These are phyloP conservation scores for Agrochola macilenta DNA, from an alignment of 2,888 invertebrate species.

Conservation along the genomic window DNA sequence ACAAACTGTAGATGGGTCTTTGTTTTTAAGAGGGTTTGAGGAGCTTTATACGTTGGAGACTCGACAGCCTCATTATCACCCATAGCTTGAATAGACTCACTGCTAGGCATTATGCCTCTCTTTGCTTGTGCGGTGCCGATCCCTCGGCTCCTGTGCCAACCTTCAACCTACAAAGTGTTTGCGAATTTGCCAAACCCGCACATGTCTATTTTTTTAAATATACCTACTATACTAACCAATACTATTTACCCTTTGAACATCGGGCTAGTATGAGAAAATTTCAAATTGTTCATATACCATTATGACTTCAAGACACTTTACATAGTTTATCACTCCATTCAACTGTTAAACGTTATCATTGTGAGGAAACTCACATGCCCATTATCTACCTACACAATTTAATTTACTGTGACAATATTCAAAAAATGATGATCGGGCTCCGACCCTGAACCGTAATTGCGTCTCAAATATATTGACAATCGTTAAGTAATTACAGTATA, in stretches of 20 bases:
- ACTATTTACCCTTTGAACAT: neutral
- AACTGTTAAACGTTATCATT: slow-evolving; percentile 5
- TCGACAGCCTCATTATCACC: too few relatives aligned
- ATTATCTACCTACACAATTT: slow-evolving; percentile 9
- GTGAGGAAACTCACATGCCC: slow-evolving; percentile 8
- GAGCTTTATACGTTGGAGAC: neutral
- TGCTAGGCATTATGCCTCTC: neutral
- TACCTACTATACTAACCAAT: too few relatives aligned
- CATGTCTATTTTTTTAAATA: neutral
- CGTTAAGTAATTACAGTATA: neutral
- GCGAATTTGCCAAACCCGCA: neutral
- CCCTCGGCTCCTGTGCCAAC: neutral
- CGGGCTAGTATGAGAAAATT: neutral
- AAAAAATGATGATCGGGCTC: neutral
- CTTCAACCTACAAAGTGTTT: neutral
- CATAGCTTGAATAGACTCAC: neutral
- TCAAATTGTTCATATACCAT: neutral
- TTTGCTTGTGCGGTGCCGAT: neutral
- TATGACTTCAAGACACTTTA: neutral
- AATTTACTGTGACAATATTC: neutral
- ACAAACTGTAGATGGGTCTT: neutral
- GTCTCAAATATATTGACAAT: neutral
- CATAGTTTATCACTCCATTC: slow-evolving; percentile 22
- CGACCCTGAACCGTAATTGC: neutral
- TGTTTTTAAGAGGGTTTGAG: neutral